phyloP scores from a whole-genome alignment of 1,140 invertebrate genomes.

The Drosophila sturtevanti region DNA sequence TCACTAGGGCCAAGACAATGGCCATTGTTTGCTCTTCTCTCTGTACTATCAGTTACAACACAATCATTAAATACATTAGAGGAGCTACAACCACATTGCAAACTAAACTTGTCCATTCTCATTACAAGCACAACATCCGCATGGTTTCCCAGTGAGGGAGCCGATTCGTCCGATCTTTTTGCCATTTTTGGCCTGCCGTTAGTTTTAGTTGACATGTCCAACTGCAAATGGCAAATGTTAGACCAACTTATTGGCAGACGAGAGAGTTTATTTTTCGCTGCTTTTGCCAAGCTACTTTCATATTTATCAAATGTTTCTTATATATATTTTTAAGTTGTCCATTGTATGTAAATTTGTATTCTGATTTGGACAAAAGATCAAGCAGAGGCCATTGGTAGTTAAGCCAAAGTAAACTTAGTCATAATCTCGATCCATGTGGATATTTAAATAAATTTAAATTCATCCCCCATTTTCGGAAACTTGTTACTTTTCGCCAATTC shows the following conservation, averaged over 20 bases:
- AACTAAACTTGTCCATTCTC: conserved; percentile 6
- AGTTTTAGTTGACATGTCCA: conserved; percentile 29
- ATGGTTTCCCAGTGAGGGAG: not conserved
- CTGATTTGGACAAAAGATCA: not conserved
- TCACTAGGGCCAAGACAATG: not conserved
- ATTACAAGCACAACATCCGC: conserved; percentile 5
- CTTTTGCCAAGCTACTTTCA: conserved; percentile 50
- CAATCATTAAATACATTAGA: conserved; percentile 4
- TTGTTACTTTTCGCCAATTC: too few relatives aligned
- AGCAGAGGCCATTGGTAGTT: not conserved
- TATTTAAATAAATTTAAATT: too few relatives aligned
- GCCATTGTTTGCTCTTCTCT: not conserved
- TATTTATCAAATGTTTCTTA: conserved; percentile 52
- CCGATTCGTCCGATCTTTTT: not conserved
- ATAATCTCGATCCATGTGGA: not conserved
- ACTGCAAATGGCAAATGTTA: conserved; percentile 59
- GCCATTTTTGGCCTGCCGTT: conserved; percentile 36
- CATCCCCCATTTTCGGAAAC: too few relatives aligned
- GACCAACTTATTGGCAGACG: conserved; percentile 60
- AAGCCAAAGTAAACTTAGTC: not conserved
- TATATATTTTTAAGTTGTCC: conserved; percentile 18
- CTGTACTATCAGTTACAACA: conserved; percentile 1
- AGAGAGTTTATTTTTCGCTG: conserved; percentile 28
- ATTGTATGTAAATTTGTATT: conserved; percentile 48
- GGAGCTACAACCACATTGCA: not conserved